A percentile compares a stretch with the other conserved stretches of the same genome.
Evolutionary conservation across 2,888 invertebrate species (phyloP).

Genomic region (Volucella inflata): DNA sequence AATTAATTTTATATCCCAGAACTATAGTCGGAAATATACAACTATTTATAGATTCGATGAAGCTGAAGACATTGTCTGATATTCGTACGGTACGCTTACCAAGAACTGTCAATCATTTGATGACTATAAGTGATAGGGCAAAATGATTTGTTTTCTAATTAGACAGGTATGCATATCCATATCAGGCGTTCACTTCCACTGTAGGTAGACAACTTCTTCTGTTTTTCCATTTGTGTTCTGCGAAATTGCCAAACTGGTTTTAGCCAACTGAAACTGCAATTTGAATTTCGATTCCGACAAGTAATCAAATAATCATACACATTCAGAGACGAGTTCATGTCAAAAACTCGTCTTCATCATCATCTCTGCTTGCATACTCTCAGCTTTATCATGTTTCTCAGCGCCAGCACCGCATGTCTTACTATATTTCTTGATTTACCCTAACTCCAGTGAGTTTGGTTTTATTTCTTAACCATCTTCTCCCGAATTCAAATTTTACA

Average conservation of each 20-base stretch:
- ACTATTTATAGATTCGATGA: slow-evolving; percentile 43
- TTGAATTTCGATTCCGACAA: slow-evolving; percentile 64
- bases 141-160: slow-evolving; percentile 53
- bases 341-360: slow-evolving; percentile 70
- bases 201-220: slow-evolving; percentile 36
- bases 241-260: slow-evolving; percentile 28
- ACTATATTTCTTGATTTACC: slow-evolving; percentile 63
- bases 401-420: slow-evolving; percentile 42
- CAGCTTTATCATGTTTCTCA: neutral
- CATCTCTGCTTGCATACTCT: slow-evolving; percentile 20
- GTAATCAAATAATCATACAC: slow-evolving; percentile 67
- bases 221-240: neutral
- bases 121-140: slow-evolving; percentile 24
- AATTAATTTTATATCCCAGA: slow-evolving; percentile 27
- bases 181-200: slow-evolving; percentile 3
- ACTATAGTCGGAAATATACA: neutral
- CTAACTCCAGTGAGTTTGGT: slow-evolving; percentile 59
- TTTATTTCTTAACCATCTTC: slow-evolving; percentile 24
- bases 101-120: slow-evolving; percentile 69
- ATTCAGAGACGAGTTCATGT: slow-evolving; percentile 51
- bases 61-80: slow-evolving; percentile 47
- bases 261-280: slow-evolving; percentile 16
- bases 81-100: neutral
- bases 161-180: slow-evolving; percentile 33
- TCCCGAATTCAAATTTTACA: slow-evolving; percentile 53